A percentile compares a stretch with the other conserved stretches of the same genome.
These are phyloP conservation scores for Cynopterus sphinx DNA, from an alignment of 2,797 vertebrate genomes.

Conservation along the genomic window DNA sequence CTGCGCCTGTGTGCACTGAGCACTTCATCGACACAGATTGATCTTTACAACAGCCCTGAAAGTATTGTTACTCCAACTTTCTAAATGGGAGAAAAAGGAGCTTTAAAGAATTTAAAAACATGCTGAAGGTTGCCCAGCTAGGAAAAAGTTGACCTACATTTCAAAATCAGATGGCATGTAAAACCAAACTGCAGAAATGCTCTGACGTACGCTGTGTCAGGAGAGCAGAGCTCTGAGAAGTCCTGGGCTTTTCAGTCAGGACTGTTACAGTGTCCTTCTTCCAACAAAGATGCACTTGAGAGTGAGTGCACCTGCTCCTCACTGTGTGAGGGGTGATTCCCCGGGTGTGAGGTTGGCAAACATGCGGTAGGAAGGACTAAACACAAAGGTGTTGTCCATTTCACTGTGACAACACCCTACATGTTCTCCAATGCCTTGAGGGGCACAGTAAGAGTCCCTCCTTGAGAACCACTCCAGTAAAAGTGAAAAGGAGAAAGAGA, in stretches of 20 bases:
- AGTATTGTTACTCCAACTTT: not conserved
- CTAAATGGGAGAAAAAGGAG: not conserved
- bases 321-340: not conserved
- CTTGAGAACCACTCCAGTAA: not conserved
- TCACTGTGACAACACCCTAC: not conserved
- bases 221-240: not conserved
- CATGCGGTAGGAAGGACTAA: not conserved
- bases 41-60: not conserved
- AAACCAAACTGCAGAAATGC: not conserved
- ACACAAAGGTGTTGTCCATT: not conserved
- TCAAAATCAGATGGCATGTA: not conserved
- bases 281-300: not conserved
- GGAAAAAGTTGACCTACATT: not conserved
- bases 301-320: not conserved
- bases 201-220: accelerated
- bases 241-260: not conserved
- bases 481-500: not conserved
- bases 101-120: not conserved
- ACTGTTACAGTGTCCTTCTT: not conserved
- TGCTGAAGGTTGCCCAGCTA: not conserved
- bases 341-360: not conserved
- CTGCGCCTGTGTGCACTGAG: not conserved
- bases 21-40: not conserved
- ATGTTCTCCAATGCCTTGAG: not conserved
- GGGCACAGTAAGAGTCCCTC: not conserved